These are phyloP conservation scores for Aphodius sticticus DNA, from an alignment of 2,888 invertebrate species.

Conservation along the genomic window DNA sequence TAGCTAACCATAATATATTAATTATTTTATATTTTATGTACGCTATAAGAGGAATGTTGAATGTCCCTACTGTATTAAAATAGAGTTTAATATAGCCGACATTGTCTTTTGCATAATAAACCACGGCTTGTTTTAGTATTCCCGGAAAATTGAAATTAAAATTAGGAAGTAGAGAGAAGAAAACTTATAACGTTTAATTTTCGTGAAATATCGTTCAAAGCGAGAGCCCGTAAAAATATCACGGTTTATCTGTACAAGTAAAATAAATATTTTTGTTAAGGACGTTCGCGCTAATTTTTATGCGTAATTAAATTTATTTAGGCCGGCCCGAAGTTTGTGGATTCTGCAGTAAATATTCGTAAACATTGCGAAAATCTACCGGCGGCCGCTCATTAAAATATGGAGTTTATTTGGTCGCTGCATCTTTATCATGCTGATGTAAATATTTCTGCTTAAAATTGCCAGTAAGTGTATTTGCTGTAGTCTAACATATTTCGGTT, in stretches of 20 bases:
- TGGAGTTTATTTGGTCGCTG: background rate
- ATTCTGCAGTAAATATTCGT: background rate
- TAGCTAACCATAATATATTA: too few species aligned
- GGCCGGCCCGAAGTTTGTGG: background rate
- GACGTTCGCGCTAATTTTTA: background rate
- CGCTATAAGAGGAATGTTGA: too few species aligned
- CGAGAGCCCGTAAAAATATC: background rate
- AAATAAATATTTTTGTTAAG: background rate
- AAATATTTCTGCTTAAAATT: too few species aligned
- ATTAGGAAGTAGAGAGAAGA: background rate
- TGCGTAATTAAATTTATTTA: background rate
- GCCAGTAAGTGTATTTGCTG: background rate
- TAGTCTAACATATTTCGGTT: background rate
- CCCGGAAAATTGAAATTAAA: background rate
- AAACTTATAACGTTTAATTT: background rate
- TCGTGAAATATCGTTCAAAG: background rate
- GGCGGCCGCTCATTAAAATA: background rate
- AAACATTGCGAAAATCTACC: background rate
- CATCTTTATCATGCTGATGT: too few species aligned
- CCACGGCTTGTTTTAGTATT: too few species aligned
- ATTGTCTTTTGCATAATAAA: too few species aligned
- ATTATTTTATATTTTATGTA: too few species aligned
- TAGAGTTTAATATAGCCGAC: too few species aligned
- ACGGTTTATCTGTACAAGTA: background rate
- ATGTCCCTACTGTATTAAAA: too few species aligned